Evolutionary conservation across 2,113 vertebrate species (phyloP), one percentile per base, ranked within the genome.

Genomic region (Egretta garzetta): DNA sequence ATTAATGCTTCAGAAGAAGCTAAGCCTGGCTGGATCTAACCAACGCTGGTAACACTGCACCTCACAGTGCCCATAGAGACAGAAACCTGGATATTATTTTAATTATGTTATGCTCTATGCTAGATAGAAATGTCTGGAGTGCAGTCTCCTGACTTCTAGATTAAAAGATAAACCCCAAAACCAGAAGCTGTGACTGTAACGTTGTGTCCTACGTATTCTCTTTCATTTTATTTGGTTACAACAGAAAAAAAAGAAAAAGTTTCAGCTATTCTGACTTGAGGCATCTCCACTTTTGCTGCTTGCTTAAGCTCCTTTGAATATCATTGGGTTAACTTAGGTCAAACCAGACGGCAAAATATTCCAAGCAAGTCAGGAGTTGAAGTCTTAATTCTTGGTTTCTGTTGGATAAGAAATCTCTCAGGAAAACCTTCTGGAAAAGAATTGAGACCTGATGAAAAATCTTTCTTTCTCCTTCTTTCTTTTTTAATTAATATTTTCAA

Each of bases 191-290:
- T 63, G 49, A 62, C 28, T 64, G 28, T 15, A 64, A 64, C 21
- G 12, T 28, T 1, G 1, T n/a, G 11, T n/a, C 43, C 56, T 9
- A 35, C 7, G 0, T n/a, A 47, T 5, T 59, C 22, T 24, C 8
- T 24, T 86, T 49, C 35, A 15, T 27, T 20, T 62, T 68, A 33
- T 37, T 43, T 43, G 23, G 8, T 37, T 43, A 20, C 63, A 56
- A 88, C 9, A 56, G 14, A 8, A n/a, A 63, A 63, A 35, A 62
- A 35, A 2, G 8, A n/a, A 63, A 70, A n/a, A 41, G 12, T 55
- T 53, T 80, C 67, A 55, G 27, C 22, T 50, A 18, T 71, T 64
- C 37, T 53, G 39, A 39, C n/a, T 90, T 16, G 39, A 20, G 30
- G 28, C 14, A 81, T 71, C 58, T 76, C 30, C 39, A 52, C 5